Conservation (phyloP, 2,797 vertebrate genomes). For the Poliocrania exsul region DNA sequence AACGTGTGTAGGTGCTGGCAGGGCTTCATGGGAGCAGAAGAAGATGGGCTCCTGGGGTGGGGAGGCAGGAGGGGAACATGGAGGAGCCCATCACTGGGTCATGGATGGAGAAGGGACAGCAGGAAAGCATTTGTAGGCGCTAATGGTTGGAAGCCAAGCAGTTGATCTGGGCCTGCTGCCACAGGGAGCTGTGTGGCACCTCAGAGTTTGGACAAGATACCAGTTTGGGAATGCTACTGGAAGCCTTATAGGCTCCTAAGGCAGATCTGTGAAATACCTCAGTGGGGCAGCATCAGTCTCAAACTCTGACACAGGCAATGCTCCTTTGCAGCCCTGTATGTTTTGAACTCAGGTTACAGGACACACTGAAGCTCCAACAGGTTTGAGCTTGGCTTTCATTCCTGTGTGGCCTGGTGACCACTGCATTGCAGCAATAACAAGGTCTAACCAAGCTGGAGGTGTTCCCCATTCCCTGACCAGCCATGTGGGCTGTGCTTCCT, state of each 20-base stretch:
- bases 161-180: fast-evolving
- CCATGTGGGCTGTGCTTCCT: not conserved
- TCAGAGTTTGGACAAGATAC: not conserved
- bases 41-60: not conserved
- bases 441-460: not conserved
- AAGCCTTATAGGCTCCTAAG: not conserved
- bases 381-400: not conserved
- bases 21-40: not conserved
- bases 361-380: not conserved
- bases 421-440: not conserved
- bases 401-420: not conserved
- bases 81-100: not conserved
- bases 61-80: fast-evolving
- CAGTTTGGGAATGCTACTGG: not conserved
- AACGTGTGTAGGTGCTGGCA: not conserved
- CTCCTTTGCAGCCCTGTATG: fast-evolving
- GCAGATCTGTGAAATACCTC: not conserved
- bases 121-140: not conserved
- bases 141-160: not conserved
- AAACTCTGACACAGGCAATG: not conserved
- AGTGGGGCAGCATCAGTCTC: not conserved
- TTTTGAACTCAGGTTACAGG: not conserved
- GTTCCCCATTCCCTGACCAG: not conserved
- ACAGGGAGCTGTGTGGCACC: not conserved
- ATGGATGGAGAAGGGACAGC: not conserved